Percentiles rank a stretch among this genome's conserved stretches.
Conservation (phyloP, 2,888 invertebrate genomes). For the Leucoma salicis region DNA sequence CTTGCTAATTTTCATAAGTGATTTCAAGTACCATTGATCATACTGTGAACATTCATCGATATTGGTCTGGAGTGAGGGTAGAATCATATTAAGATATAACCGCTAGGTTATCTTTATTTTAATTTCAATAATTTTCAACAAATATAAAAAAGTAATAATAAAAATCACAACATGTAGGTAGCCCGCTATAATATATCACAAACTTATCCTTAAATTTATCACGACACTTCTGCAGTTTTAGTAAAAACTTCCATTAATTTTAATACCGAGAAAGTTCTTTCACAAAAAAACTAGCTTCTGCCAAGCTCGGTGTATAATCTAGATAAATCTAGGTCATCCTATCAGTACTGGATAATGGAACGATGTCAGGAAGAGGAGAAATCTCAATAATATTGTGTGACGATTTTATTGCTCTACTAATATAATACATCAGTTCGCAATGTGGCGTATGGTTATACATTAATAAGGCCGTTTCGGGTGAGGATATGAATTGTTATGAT, state of each 20-base stretch:
- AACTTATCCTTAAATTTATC: too few relatives aligned
- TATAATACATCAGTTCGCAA: neutral
- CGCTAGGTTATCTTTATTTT: too few relatives aligned
- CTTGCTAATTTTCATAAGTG: too few relatives aligned
- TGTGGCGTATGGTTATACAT: neutral
- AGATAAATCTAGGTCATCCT: conserved; percentile 28
- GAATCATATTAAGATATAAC: too few relatives aligned
- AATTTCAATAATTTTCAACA: too few relatives aligned
- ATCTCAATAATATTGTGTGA: conserved; percentile 28
- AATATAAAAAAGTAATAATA: too few relatives aligned
- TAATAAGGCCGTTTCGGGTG: neutral
- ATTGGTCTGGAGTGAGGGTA: too few relatives aligned
- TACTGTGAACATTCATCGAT: too few relatives aligned
- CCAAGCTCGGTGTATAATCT: conserved; percentile 16
- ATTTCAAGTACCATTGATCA: too few relatives aligned
- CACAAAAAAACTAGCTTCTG: conserved; percentile 12
- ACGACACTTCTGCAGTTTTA: neutral
- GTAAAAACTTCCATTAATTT: conserved; percentile 1
- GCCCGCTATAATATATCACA: too few relatives aligned
- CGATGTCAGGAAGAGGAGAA: conserved; percentile 8
- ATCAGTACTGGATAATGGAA: conserved; percentile 23
- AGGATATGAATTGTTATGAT: too few relatives aligned
- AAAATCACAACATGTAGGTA: too few relatives aligned
- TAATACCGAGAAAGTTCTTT: conserved; percentile 1
- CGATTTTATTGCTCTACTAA: conserved; percentile 10